A percentile compares a stretch with the other conserved stretches of the same genome.
Conservation (phyloP, 2,797 vertebrate species). For the Limosa lapponica region DNA sequence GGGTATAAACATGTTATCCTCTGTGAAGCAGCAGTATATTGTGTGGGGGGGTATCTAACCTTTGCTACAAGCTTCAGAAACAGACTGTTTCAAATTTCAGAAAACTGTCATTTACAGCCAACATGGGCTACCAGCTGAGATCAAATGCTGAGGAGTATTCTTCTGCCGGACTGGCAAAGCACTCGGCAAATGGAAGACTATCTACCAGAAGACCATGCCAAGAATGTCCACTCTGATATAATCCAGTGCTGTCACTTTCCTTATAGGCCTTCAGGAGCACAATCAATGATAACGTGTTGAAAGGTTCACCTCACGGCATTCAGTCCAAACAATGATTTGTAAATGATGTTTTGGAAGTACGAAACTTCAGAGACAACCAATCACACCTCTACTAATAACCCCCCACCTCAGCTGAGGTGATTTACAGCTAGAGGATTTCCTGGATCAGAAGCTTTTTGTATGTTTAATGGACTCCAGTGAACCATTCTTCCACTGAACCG, state of each 20-base stretch:
- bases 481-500: not conserved
- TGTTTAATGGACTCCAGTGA: not conserved
- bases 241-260: not conserved
- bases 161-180: not conserved
- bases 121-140: not conserved
- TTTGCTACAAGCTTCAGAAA: not conserved
- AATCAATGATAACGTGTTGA: not conserved
- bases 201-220: not conserved
- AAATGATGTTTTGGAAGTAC: not conserved
- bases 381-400: not conserved
- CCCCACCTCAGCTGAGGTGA: not conserved
- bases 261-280: not conserved
- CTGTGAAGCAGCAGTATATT: not conserved
- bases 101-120: not conserved
- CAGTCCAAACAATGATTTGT: not conserved
- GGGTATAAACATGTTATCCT: rapidly evolving
- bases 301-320: not conserved
- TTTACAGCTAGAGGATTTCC: not conserved
- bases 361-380: not conserved
- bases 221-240: not conserved
- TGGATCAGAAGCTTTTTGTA: not conserved
- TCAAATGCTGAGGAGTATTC: not conserved
- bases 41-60: not conserved
- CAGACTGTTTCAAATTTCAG: not conserved
- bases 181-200: not conserved